A percentile compares a stretch with the other conserved stretches of the same genome.
These are phyloP conservation scores for Formica selysi DNA, from an alignment of 1,140 invertebrate genomes.

Conservation along the genomic window DNA sequence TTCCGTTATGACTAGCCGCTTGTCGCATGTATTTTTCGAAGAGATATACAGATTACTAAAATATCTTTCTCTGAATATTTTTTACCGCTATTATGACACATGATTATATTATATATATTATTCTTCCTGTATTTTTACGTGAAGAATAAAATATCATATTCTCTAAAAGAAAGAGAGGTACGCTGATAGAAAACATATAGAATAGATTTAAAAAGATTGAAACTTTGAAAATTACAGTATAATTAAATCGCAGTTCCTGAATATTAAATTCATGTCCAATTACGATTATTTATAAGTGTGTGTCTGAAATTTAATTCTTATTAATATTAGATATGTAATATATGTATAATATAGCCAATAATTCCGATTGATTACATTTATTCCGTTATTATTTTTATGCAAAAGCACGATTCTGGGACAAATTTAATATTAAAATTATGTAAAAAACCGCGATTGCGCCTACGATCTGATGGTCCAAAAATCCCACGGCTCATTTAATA, in stretches of 20 bases:
- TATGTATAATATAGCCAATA: not conserved
- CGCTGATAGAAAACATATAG: no score
- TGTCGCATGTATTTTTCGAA: not conserved
- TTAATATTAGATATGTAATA: not conserved
- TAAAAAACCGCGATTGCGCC: not conserved
- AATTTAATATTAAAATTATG: conserved; percentile 47
- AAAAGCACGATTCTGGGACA: not conserved
- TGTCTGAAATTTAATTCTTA: not conserved
- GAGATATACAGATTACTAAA: conserved; percentile 38
- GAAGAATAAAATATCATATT: not conserved
- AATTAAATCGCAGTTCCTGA: not conserved
- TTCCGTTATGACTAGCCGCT: not conserved
- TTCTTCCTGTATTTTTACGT: not conserved
- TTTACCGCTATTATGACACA: not conserved
- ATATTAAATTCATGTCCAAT: not conserved
- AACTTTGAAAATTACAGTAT: not conserved
- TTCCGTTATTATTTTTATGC: conserved; percentile 17
- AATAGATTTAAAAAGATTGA: not conserved
- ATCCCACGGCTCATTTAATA: conserved; percentile 48
- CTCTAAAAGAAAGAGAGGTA: not conserved
- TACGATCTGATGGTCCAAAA: conserved; percentile 8
- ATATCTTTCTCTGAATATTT: conserved; percentile 14
- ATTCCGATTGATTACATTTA: not conserved
- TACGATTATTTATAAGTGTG: not conserved
- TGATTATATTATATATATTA: not conserved